These are phyloP conservation scores for Gallinago undulata DNA, from an alignment of 2,113 vertebrate species.

Conservation along the genomic window DNA sequence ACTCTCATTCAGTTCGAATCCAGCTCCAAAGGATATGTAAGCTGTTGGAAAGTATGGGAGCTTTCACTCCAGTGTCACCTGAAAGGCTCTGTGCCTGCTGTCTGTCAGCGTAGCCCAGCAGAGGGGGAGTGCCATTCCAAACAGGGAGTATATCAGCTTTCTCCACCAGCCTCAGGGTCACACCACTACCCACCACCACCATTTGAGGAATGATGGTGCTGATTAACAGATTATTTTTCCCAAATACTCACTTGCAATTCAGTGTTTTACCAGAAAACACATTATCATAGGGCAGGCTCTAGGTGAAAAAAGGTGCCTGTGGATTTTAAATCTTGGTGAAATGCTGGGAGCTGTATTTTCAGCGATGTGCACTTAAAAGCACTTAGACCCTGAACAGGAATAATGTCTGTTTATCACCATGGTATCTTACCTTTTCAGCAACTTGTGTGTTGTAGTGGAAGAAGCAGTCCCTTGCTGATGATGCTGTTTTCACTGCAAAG, in stretches of 20 bases:
- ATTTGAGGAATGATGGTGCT: neutral
- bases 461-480: neutral
- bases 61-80: neutral
- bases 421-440: neutral
- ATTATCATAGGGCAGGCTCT: neutral
- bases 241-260: neutral
- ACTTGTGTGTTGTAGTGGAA: rapidly evolving
- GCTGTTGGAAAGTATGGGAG: rapidly evolving
- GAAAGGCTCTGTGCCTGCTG: neutral
- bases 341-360: neutral
- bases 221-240: neutral
- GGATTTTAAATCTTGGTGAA: neutral
- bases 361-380: neutral
- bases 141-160: rapidly evolving
- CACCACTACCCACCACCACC: no score
- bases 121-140: neutral
- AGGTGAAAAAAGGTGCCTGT: neutral
- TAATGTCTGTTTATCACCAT: rapidly evolving
- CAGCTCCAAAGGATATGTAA: neutral
- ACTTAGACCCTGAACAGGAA: neutral
- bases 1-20: neutral
- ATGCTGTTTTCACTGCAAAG: neutral
- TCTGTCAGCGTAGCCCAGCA: neutral
- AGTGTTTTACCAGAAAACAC: neutral
- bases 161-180: neutral